Evolutionary conservation across 1,140 invertebrate genomes (phyloP).

Genomic region (Ylistrum balloti): DNA sequence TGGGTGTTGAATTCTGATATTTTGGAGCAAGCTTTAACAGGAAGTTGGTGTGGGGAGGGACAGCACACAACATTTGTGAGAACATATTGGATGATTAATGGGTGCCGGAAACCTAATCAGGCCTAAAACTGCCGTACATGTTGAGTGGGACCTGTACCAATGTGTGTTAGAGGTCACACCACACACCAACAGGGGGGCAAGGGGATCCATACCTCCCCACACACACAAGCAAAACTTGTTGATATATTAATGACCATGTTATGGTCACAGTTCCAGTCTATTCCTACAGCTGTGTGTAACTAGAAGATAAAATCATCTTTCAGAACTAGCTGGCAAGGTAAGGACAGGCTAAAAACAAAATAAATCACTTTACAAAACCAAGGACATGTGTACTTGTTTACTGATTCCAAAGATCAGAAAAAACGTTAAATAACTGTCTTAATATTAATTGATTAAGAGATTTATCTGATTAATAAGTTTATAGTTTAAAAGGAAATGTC

Average conservation of each 20-base stretch:
- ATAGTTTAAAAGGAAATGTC: neutral
- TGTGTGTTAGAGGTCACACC: slow-evolving; percentile 16
- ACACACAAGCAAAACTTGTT: neutral
- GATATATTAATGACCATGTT: slow-evolving; percentile 12
- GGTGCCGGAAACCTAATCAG: slow-evolving; percentile 7
- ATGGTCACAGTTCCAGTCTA: neutral
- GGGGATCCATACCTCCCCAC: neutral
- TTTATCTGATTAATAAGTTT: neutral
- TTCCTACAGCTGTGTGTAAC: neutral
- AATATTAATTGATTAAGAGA: neutral
- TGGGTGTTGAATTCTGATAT: slow-evolving; percentile 40
- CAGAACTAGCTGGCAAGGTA: neutral
- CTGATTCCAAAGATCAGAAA: neutral
- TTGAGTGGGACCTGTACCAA: slow-evolving; percentile 22
- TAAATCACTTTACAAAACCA: neutral
- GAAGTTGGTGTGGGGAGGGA: slow-evolving; percentile 5
- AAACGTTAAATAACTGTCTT: neutral
- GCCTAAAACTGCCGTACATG: neutral
- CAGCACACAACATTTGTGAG: slow-evolving; percentile 4
- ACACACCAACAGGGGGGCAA: neutral
- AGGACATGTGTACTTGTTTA: neutral
- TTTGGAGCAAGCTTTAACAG: neutral
- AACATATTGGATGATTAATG: neutral
- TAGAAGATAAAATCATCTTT: neutral
- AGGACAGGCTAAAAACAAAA: neutral